Percentiles rank a stretch among this genome's conserved stretches.
Conservation (phyloP, 2,888 invertebrate genomes). For the Apoderus coryli region DNA sequence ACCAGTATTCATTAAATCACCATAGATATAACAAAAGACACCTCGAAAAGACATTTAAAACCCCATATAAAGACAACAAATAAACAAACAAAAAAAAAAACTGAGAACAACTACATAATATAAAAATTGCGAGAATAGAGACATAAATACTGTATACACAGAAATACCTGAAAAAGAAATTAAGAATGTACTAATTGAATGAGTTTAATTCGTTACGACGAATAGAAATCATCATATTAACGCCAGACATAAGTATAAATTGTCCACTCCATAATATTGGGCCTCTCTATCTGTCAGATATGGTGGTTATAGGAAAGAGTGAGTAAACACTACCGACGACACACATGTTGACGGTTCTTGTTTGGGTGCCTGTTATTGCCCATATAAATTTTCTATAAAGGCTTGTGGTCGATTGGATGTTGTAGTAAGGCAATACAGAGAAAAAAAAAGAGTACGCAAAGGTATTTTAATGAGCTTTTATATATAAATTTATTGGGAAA, state of each 20-base stretch:
- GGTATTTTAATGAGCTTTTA: slow-evolving; percentile 24
- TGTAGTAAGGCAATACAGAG: too few species aligned
- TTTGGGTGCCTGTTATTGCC: slow-evolving; percentile 23
- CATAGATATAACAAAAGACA: too few species aligned
- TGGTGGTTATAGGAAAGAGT: slow-evolving; percentile 1
- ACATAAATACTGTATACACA: slow-evolving; percentile 25
- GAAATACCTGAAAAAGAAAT: slow-evolving; percentile 22
- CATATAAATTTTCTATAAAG: slow-evolving; percentile 25
- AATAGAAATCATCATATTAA: slow-evolving; percentile 31
- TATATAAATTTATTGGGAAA: slow-evolving; percentile 18
- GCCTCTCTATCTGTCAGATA: slow-evolving; percentile 15
- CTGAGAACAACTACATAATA: too few species aligned
- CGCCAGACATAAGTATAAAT: slow-evolving; percentile 23
- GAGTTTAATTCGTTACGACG: slow-evolving; percentile 27
- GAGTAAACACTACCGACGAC: slow-evolving; percentile 4
- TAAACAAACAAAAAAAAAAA: too few species aligned
- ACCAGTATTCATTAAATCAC: too few species aligned
- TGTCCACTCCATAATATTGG: slow-evolving; percentile 18
- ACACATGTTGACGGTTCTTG: slow-evolving; percentile 19
- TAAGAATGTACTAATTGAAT: slow-evolving; percentile 30
- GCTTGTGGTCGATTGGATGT: too few species aligned
- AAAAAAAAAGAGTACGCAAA: slow-evolving; percentile 19
- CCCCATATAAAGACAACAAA: too few species aligned
- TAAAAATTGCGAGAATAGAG: slow-evolving; percentile 25
- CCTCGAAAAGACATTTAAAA: too few species aligned